A percentile compares a stretch with the other conserved stretches of the same genome.
phyloP scores from a whole-genome alignment of 2,797 vertebrate species.

The Allobates femoralis region DNA sequence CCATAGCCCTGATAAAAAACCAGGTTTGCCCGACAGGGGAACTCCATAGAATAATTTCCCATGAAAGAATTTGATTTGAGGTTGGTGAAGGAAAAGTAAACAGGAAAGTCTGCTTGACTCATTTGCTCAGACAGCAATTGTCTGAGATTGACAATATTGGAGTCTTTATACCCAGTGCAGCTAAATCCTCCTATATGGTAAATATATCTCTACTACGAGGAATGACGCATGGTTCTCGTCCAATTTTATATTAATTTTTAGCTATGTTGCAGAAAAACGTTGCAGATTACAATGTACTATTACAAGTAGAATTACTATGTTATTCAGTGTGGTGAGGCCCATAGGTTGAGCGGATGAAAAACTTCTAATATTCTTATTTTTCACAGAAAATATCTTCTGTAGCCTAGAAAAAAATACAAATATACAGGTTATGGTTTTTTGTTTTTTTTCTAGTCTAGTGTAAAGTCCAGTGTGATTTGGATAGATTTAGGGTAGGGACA shows the following conservation, averaged over 20 bases:
- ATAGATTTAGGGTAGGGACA: too few species aligned
- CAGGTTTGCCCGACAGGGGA: too few species aligned
- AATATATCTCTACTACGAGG: not conserved
- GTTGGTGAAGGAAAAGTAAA: too few species aligned
- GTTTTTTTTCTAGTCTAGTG: too few species aligned
- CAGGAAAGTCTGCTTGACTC: too few species aligned
- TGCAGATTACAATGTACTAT: not conserved
- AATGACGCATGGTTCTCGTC: not conserved
- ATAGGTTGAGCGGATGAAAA: not conserved
- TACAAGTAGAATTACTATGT: not conserved
- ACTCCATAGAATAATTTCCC: too few species aligned
- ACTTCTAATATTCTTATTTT: not conserved
- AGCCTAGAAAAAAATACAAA: not conserved
- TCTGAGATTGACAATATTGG: not conserved
- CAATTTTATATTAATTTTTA: not conserved
- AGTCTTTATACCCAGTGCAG: not conserved
- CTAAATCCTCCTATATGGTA: not conserved
- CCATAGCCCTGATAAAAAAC: too few species aligned
- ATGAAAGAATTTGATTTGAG: too few species aligned
- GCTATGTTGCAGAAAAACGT: not conserved
- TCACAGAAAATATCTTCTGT: conserved; percentile 18
- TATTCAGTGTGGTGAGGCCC: not conserved
- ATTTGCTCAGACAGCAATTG: too few species aligned
- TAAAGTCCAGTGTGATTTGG: too few species aligned
- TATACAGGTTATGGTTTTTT: too few species aligned